These are phyloP conservation scores for Noctuana brunneofusca DNA, from an alignment of 2,888 invertebrate species.

Conservation along the genomic window DNA sequence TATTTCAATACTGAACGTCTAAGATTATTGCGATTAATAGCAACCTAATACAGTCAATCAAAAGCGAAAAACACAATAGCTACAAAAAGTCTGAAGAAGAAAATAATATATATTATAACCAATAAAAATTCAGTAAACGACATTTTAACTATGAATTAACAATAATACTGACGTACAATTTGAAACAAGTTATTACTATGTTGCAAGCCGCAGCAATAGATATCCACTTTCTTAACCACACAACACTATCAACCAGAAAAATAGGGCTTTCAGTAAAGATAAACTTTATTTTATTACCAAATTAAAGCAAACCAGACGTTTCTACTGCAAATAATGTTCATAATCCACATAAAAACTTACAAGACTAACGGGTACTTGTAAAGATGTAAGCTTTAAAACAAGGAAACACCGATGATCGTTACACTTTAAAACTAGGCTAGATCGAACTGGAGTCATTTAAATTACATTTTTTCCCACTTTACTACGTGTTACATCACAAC, in stretches of 20 bases:
- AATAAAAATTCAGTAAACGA: neutral
- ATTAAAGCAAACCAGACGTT: neutral
- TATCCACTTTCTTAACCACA: conserved; percentile 31
- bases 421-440: neutral
- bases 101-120: too few relatives aligned
- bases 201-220: conserved; percentile 28
- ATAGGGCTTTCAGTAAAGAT: neutral
- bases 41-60: too few relatives aligned
- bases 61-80: too few relatives aligned
- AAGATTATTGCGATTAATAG: too few relatives aligned
- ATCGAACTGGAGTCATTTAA: neutral
- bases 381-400: neutral
- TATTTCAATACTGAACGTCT: too few relatives aligned
- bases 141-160: neutral
- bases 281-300: conserved; percentile 1
- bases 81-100: neutral
- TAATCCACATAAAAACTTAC: neutral
- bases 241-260: conserved; percentile 9
- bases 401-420: neutral
- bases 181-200: conserved; percentile 16
- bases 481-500: conserved; percentile 44
- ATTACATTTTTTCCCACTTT: conserved; percentile 3
- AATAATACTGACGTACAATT: neutral
- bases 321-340: too few relatives aligned
- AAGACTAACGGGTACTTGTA: neutral